Conservation (phyloP, 1,140 invertebrate genomes). For the Dermatophagoides farinae region DNA sequence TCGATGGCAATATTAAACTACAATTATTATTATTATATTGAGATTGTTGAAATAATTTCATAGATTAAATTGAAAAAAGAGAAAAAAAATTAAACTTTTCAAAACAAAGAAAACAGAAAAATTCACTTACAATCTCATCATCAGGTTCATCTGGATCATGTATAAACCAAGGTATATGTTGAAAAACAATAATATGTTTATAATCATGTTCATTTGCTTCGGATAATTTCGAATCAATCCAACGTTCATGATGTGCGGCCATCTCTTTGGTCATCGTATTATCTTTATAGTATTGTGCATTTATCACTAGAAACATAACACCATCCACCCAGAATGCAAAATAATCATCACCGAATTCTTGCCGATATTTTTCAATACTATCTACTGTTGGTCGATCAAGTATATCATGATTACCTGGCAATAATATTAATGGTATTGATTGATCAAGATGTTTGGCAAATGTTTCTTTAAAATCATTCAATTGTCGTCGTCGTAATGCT, state of each 20-base stretch:
- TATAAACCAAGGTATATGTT: constrained; percentile 37
- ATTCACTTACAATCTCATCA: constrained; percentile 5
- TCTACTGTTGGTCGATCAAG: constrained; percentile 30
- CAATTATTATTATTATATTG: constrained; percentile 2
- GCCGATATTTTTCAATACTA: constrained; percentile 25
- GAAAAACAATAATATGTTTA: constrained; percentile 30
- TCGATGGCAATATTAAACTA: constrained; percentile 29
- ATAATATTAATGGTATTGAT: constrained; percentile 31
- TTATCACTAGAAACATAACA: constrained; percentile 34
- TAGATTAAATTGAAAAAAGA: neutral
- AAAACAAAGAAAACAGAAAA: neutral
- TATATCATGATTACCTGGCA: constrained; percentile 38
- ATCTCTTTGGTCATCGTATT: constrained; percentile 20
- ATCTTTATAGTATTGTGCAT: constrained; percentile 31
- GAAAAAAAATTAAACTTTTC: neutral
- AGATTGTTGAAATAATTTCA: no score
- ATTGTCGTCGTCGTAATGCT: constrained; percentile 14
- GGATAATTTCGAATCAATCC: constrained; percentile 26
- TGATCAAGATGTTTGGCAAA: constrained; percentile 27
- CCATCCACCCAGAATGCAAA: constrained; percentile 34
- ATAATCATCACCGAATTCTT: constrained; percentile 35
- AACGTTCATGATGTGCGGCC: constrained; percentile 27
- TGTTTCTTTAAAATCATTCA: constrained; percentile 27
- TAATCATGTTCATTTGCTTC: constrained; percentile 14
- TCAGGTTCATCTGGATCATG: constrained; percentile 24